These are phyloP conservation scores for Cololabis saira DNA, from an alignment of 2,113 vertebrate species.

Conservation along the genomic window DNA sequence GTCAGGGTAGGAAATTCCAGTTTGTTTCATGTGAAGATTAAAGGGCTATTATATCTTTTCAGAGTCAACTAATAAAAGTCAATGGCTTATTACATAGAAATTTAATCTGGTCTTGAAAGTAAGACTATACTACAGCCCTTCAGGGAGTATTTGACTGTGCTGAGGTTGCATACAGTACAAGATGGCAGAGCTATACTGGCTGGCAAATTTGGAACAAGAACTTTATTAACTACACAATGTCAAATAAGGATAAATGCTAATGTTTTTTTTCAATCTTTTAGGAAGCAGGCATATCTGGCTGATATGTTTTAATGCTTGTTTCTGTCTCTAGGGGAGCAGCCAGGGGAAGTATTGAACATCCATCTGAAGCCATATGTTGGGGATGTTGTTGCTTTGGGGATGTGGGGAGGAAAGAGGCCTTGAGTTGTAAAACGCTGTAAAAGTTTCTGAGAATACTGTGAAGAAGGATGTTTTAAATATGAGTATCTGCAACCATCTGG, in stretches of 20 bases:
- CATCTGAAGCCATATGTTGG: constrained; percentile 35
- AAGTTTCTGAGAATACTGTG: constrained; percentile 31
- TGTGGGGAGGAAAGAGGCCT: background rate
- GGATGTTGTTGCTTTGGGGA: constrained; percentile 43
- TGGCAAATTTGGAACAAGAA: constrained; percentile 37
- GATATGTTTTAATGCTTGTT: constrained; percentile 53
- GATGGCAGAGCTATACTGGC: constrained; percentile 29
- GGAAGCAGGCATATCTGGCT: constrained; percentile 43
- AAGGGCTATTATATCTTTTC: background rate
- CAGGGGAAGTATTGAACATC: constrained; percentile 57
- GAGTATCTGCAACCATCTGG: constrained; percentile 33
- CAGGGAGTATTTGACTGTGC: constrained; percentile 15
- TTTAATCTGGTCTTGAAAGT: constrained; percentile 2
- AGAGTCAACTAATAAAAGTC: background rate
- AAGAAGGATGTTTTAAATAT: constrained; percentile 12
- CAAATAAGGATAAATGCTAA: constrained; percentile 61
- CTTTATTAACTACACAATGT: constrained; percentile 48
- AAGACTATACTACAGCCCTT: constrained; percentile 1
- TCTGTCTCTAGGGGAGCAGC: constrained; percentile 44
- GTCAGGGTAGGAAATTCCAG: background rate
- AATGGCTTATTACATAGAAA: background rate
- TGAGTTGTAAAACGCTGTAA: constrained; percentile 21
- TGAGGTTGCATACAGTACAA: constrained; percentile 39
- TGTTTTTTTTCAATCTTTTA: constrained; percentile 16
- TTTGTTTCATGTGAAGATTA: background rate